Evolutionary conservation across 2,888 invertebrate genomes (phyloP), one percentile per base, ranked within the genome.

Genomic region (Leucozona laternaria): DNA sequence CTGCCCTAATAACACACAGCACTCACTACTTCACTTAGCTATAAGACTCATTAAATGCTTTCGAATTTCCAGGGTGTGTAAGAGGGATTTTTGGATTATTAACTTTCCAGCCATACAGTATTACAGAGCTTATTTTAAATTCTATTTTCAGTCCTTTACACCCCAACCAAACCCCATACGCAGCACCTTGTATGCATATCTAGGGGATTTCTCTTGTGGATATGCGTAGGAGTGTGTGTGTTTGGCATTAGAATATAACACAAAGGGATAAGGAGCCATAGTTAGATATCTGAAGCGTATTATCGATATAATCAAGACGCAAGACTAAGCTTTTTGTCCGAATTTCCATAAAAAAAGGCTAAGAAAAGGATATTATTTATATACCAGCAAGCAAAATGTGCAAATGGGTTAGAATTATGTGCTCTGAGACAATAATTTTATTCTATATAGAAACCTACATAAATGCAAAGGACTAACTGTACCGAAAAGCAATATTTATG

Each of bases 21-120:
- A 53, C 15, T 20, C n/a, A 50, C n/a, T 20, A 25, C 25, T 60
- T 60, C 15, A 53, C 43, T 25, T 25, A 75, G 22, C 55, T 76
- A 8, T 31, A 48, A 53, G 77, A 71, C 72, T 72, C 77, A 82
- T 82, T 82, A 82, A 57, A 31, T 82, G 22, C 57, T 72, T 34
- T 58, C 58, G 50, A 66, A 45, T 77, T 22, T 58, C 7, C 31
- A 25, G 50, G 25, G 62, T 55, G 60, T 78, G 37, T 28, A 37
- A 22, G 20, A 58, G 57, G 79, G 76, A 79, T 84, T 79, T 84
- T 76, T 72, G 84, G 79, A 79, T 84, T 84, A 84, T 84, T 79
- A 84, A 84, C 73, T 70, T 79, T 22, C 48, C 40, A 22, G 28
- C 40, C 68, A 22, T 70, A 75, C 60, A n/a, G n/a, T n/a, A 68